Percentiles rank a stretch among this genome's conserved stretches.
Evolutionary conservation across 2,888 invertebrate genomes (phyloP).

Genomic region (Drosophila fulvimacula): DNA sequence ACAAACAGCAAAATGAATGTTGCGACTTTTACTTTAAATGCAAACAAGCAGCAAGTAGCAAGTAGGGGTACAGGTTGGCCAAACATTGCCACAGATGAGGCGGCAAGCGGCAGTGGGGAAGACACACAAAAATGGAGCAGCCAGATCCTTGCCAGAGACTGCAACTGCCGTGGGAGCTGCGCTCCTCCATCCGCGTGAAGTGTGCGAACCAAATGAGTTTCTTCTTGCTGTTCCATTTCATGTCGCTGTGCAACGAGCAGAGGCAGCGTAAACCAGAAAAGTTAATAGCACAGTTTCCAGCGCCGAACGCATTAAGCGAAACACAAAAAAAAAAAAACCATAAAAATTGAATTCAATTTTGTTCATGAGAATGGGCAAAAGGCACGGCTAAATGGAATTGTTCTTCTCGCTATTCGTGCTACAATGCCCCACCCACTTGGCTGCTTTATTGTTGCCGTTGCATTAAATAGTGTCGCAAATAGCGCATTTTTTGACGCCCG

Average conservation of each 20-base stretch:
- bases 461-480: constrained; percentile 68
- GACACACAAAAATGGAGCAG: constrained; percentile 47
- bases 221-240: constrained; percentile 25
- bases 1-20: constrained; percentile 47
- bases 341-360: constrained; percentile 69
- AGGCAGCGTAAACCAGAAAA: constrained; percentile 27
- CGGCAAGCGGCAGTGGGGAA: neutral
- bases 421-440: neutral
- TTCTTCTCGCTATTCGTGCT: constrained; percentile 30
- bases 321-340: constrained; percentile 2
- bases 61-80: constrained; percentile 28
- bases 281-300: constrained; percentile 59
- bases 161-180: constrained; percentile 30
- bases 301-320: constrained; percentile 59
- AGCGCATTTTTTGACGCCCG: constrained; percentile 64
- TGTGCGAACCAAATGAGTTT: constrained; percentile 67
- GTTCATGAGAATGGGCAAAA: constrained; percentile 34
- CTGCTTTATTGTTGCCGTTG: constrained; percentile 10
- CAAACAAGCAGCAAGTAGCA: constrained; percentile 39
- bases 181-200: constrained; percentile 47
- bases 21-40: constrained; percentile 64
- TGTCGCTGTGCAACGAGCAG: constrained; percentile 8
- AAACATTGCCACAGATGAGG: constrained; percentile 14
- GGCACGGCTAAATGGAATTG: constrained; percentile 22
- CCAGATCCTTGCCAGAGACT: constrained; percentile 69